Percentiles rank a stretch among this genome's conserved stretches.
phyloP scores from a whole-genome alignment of 2,113 vertebrate species.

The Calonectris borealis region DNA sequence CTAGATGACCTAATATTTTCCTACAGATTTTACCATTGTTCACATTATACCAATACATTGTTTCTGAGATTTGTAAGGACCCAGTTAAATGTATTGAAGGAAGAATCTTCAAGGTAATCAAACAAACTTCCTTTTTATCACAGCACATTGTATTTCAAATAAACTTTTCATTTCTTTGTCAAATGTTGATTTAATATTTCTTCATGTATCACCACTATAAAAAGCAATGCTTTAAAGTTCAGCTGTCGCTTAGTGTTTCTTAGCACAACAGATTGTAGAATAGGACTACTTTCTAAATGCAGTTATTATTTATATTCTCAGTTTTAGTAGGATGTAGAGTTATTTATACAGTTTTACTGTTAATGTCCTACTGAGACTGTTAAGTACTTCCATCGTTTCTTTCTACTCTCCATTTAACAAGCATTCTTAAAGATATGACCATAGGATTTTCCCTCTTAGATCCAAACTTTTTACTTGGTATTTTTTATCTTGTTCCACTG shows the following conservation, averaged over 20 bases:
- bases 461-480: background rate
- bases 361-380: background rate
- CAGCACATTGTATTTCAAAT: background rate
- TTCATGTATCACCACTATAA: background rate
- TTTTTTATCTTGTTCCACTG: background rate
- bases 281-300: background rate
- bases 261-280: background rate
- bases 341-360: background rate
- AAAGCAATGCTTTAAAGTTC: background rate
- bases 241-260: background rate
- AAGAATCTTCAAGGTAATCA: constrained; percentile 89
- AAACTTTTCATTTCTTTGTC: background rate
- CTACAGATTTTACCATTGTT: constrained; percentile 87
- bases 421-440: background rate
- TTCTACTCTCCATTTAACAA: background rate
- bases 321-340: background rate
- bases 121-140: background rate
- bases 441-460: background rate
- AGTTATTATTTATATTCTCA: background rate
- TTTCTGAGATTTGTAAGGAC: constrained; percentile 84
- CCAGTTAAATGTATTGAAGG: constrained; percentile 77
- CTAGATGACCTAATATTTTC: background rate
- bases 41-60: constrained; percentile 85
- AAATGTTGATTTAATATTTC: background rate
- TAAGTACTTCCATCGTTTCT: background rate